Base-by-base conservation (phyloP, 2,113 vertebrate species). In the Mesoclemmys tuberculata region DNA sequence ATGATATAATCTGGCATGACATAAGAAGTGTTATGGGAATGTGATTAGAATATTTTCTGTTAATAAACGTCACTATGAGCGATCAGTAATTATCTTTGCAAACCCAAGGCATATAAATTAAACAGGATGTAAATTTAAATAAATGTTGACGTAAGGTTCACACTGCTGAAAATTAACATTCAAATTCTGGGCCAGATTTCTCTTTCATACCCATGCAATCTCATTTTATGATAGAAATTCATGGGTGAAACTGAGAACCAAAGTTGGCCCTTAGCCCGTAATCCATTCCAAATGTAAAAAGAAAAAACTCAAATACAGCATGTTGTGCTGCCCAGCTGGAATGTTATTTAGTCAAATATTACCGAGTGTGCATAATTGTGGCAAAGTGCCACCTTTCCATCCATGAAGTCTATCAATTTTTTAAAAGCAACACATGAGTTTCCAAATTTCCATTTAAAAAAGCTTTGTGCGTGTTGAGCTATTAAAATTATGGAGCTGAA, bases 1-100 rank as follows among this genome's bases (percentile, higher is more conserved):
- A 86, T 55, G n/a, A 82, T 91, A 95, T 51, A 93, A 78, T 94
- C 75, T 44, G 61, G 80, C 80, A 90, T 90, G 74, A 88, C 19
- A 84, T 0, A 9, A 80, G 26, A 84, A 93, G 31, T 22, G 6
- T 48, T 81, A n/a, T 11, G 41, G 49, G 29, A 82, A 11, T 2
- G 24, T 46, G 89, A 86, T 84, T 10, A 52, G 94, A 80, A 38
- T 44, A 58, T 46, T 90, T 96, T 81, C 79, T 4, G 48, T 88
- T 91, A 88, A 1, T 9, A 89, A 46, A 24, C 49, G 82, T 85
- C 52, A 35, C 18, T 89, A 48, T 89, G 82, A 58, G 44, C 21
- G 22, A 85, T 49, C 77, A 51, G 77, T 88, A 87, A 80, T n/a
- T 85, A 5, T 0, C 82, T 94, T 54, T 84, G 71, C 56, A 78